phyloP scores from a whole-genome alignment of 2,888 invertebrate genomes.

The Tricholauxania praeusta region DNA sequence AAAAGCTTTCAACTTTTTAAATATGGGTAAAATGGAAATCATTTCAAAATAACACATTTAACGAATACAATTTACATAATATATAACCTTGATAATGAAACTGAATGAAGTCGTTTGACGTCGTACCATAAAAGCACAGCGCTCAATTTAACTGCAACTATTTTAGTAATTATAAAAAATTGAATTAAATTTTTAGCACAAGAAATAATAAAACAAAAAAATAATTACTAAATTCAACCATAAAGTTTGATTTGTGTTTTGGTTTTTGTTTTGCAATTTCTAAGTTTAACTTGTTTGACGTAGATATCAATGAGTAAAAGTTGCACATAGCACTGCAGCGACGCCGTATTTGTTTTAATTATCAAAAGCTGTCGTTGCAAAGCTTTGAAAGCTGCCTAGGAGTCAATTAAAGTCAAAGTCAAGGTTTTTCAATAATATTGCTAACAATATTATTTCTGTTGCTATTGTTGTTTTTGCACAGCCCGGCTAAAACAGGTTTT shows the following conservation, averaged over 20 bases:
- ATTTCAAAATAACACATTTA: conserved; percentile 8
- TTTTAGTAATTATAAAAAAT: too few relatives aligned
- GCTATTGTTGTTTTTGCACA: conserved; percentile 35
- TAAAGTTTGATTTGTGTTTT: conserved; percentile 7
- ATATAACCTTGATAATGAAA: conserved; percentile 64
- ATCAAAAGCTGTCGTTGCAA: conserved; percentile 28
- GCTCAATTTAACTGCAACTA: too few relatives aligned
- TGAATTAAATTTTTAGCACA: too few relatives aligned
- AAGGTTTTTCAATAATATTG: conserved; percentile 61
- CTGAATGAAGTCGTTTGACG: conserved; percentile 45
- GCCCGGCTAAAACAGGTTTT: too few relatives aligned
- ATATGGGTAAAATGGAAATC: conserved; percentile 20
- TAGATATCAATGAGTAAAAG: not conserved
- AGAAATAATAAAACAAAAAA: too few relatives aligned
- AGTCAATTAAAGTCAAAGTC: conserved; percentile 69
- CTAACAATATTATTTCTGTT: conserved; percentile 27
- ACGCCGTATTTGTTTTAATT: conserved; percentile 32
- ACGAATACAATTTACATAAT: conserved; percentile 33
- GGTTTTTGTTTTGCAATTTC: not conserved
- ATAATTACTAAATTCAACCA: too few relatives aligned
- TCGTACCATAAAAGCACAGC: too few relatives aligned
- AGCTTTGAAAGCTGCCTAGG: conserved; percentile 44
- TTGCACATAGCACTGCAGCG: not conserved
- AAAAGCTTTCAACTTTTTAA: not conserved
- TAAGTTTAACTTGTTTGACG: too few relatives aligned